Percentiles rank a stretch among this genome's conserved stretches.
Evolutionary conservation across 30 jellyfish, hydroid and myxozoan genomes (phyloP).

Genomic region (Chrysaora quinquecirrha): DNA sequence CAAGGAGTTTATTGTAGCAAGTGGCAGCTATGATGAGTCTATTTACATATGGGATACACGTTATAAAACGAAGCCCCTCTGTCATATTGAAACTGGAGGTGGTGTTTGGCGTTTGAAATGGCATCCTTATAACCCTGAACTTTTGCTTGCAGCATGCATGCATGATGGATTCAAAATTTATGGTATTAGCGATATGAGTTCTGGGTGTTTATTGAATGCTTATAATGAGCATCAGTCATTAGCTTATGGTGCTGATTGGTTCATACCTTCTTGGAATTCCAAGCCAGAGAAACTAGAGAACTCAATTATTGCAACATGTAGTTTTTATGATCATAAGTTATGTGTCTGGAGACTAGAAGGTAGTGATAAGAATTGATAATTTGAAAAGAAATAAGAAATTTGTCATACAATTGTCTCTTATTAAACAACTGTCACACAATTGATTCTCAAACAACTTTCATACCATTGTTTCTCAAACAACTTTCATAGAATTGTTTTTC

Average conservation of each 20-base stretch:
- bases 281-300: background rate
- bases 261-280: background rate
- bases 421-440: no score
- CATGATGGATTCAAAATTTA: slow-evolving; percentile 85
- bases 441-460: no score
- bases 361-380: no score
- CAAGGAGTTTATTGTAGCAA: slow-evolving; percentile 34
- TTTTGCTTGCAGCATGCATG: slow-evolving; percentile 90
- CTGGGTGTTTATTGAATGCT: slow-evolving; percentile 8
- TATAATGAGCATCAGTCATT: slow-evolving; percentile 76
- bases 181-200: slow-evolving; percentile 7
- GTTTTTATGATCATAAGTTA: slow-evolving; percentile 83
- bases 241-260: slow-evolving; percentile 97
- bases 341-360: slow-evolving; percentile 43
- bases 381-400: no score
- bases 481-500: no score
- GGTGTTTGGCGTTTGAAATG: slow-evolving; percentile 98
- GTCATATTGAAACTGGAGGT: slow-evolving; percentile 74
- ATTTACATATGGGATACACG: slow-evolving; percentile 82
- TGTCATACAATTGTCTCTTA: no score
- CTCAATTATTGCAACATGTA: slow-evolving; percentile 75
- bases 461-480: no score
- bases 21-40: slow-evolving; percentile 91
- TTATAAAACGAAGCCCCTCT: slow-evolving; percentile 55
- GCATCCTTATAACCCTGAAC: slow-evolving; percentile 64